phyloP scores from a whole-genome alignment of 2,797 vertebrate genomes.

The Onychomys leucogaster region DNA sequence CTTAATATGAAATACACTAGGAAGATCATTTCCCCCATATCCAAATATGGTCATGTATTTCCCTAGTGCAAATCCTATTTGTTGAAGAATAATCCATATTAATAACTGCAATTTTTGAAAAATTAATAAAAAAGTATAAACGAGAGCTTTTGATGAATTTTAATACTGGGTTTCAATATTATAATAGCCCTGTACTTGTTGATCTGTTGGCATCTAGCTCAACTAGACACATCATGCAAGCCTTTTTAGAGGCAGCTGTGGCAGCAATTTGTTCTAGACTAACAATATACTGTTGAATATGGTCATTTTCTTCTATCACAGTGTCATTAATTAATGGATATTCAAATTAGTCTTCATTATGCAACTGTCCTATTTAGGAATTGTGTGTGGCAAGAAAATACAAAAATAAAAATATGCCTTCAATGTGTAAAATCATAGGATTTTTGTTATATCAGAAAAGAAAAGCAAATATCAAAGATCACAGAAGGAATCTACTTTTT shows the following conservation, averaged over 20 bases:
- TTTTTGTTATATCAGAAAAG: conserved; percentile 44
- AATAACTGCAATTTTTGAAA: conserved; percentile 73
- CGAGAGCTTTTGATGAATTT: conserved; percentile 74
- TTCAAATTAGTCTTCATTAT: conserved; percentile 49
- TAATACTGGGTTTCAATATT: conserved; percentile 80
- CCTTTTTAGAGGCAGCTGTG: conserved; percentile 52
- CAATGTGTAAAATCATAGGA: conserved; percentile 35
- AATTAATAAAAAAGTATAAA: conserved; percentile 76
- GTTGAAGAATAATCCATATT: conserved; percentile 43
- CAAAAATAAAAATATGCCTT: conserved; percentile 60
- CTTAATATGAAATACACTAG: neutral
- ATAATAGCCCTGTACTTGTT: conserved; percentile 43
- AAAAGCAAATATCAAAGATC: conserved; percentile 57
- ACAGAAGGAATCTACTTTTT: conserved; percentile 19
- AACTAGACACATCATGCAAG: conserved; percentile 36
- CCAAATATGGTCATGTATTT: neutral
- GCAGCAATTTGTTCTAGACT: conserved; percentile 32
- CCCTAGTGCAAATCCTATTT: conserved; percentile 31
- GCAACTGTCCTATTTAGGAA: conserved; percentile 57
- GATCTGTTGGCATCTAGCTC: conserved; percentile 58
- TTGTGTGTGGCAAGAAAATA: conserved; percentile 59
- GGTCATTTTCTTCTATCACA: conserved; percentile 68
- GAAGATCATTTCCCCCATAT: neutral
- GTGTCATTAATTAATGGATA: conserved; percentile 55
- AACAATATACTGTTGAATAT: conserved; percentile 64